phyloP scores from a whole-genome alignment of 2,888 invertebrate genomes.

The Magallana nippona region DNA sequence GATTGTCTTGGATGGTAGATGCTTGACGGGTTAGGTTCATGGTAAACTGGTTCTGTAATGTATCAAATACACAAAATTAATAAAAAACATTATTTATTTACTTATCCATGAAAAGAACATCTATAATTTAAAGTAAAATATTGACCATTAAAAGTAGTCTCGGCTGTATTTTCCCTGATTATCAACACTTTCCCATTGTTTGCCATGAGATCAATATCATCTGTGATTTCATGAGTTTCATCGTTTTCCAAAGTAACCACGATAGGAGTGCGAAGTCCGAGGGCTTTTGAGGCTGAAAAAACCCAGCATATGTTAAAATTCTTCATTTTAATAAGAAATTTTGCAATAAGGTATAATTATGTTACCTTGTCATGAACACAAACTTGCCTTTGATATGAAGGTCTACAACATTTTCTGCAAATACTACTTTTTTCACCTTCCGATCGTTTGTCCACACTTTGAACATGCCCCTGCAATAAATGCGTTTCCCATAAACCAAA shows the following conservation, averaged over 20 bases:
- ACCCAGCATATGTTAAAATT: background rate
- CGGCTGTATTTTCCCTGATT: background rate
- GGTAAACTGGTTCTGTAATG: background rate
- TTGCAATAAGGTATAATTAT: too few relatives aligned
- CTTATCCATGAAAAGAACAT: background rate
- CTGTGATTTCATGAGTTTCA: conserved; percentile 9
- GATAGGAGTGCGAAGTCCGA: conserved; percentile 25
- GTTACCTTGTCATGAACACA: too few relatives aligned
- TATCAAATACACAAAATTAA: background rate
- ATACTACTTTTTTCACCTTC: conserved; percentile 32
- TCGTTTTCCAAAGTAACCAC: conserved; percentile 15
- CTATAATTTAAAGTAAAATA: background rate
- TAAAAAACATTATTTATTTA: too few relatives aligned
- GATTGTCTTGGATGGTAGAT: background rate
- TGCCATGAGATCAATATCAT: conserved; percentile 20
- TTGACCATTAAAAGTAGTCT: conserved; percentile 14
- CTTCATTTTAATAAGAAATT: background rate
- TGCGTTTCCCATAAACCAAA: too few relatives aligned
- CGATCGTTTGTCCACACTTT: conserved; percentile 41
- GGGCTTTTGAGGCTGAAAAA: conserved; percentile 23
- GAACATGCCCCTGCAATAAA: background rate
- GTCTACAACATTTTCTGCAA: conserved; percentile 43
- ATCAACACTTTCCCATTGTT: conserved; percentile 17
- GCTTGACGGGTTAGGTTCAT: background rate
- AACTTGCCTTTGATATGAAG: conserved; percentile 43